Base-by-base conservation (phyloP, 37 sponge, comb jelly and placozoan genomes). In the Halisarca cf. caerulea region DNA sequence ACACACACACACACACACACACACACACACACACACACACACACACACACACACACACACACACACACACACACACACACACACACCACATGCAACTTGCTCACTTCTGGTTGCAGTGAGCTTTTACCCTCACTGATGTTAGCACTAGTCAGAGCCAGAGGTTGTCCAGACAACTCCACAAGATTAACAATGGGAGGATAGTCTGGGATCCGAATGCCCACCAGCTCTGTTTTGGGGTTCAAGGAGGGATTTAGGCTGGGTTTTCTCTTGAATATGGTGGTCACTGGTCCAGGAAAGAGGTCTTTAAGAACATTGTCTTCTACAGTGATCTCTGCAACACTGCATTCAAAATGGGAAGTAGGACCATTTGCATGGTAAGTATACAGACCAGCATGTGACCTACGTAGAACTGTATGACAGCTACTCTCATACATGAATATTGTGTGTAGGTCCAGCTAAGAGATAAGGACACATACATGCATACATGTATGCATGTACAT, bases 61-160 rank as follows among this genome's bases (percentile, higher is more conserved):
- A n/a, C 23, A 59, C 30, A 82, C 35, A 59, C 41, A 60, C 18
- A 61, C 82, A 40, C 17, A 34, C 18, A 32, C 60, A 82, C 54
- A 70, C 20, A 62, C 78, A 45, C 15, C 27, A 82, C n/a, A 3
- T 39, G 0, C 54, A 59, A 11, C 2, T 28, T 43, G 25, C 88
- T 60, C 44, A 92, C 92, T 78, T 94, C 88, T 0, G 89, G 66
- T 40, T 69, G 30, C 24, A 92, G 37, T 39, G 87, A 86, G 85
- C 94, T 96, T 34, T 68, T 34, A 30, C 66, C 32, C 39, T 84
- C 59, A 62, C 92, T 96, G 86, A 86, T 66, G 82, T 96, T 98
- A 45, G 99, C 99, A 72, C 96, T 96, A 36, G 99, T 98, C n/a
- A 98, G 90, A 35, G 99, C 99, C 17, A 98, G 70, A 1, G 99